Evolutionary conservation across 2,888 invertebrate species (phyloP), one percentile per base, ranked within the genome.

Genomic region (Caenorhabditis wallacei): DNA sequence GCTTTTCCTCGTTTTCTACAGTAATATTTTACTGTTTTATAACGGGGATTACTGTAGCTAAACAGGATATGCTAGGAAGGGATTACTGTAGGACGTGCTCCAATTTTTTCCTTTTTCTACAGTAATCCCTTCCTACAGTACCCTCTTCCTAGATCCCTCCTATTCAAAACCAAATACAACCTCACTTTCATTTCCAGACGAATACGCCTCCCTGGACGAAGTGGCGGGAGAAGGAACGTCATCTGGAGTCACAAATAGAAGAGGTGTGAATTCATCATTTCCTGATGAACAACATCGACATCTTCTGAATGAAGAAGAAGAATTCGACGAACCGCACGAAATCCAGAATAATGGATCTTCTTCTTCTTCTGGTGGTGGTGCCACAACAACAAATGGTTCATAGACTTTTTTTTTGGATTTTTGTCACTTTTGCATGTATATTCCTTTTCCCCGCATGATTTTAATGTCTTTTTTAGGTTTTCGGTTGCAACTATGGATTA

Each of bases 141-240:
- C 30, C 8, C 30, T 30, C 30, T 30, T 8, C 8, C 30, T 30
- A 3, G 3, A 3, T 30, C 30, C 8, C 30, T 30, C 30, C 30
- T 30, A 30, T 30, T 30, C 30, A 3, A n/a, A n/a, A 5, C 30
- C 30, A 30, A 30, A 2, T 1, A 22, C 11, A 11, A 24, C 22
- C n/a, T n/a, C 22, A 3, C n/a, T 35, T 18, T 4, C 22, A n/a
- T 56, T 86, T 84, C 48, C 80, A 89, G 89, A 88, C 64, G 88
- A 88, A 56, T 88, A 88, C 80, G 87, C 85, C 1, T 76, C 85
- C 4, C 70, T 87, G 57, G 88, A 87, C 70, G 85, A 84, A 16
- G 57, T 81, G 13, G 72, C 70, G 40, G 80, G 59, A 26, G 68
- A 78, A n/a, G 80, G 74, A 72, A 43, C 64, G 18, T 68, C 72